These are phyloP conservation scores for Bombyx mandarina DNA, from an alignment of 1,140 invertebrate genomes.

Conservation along the genomic window DNA sequence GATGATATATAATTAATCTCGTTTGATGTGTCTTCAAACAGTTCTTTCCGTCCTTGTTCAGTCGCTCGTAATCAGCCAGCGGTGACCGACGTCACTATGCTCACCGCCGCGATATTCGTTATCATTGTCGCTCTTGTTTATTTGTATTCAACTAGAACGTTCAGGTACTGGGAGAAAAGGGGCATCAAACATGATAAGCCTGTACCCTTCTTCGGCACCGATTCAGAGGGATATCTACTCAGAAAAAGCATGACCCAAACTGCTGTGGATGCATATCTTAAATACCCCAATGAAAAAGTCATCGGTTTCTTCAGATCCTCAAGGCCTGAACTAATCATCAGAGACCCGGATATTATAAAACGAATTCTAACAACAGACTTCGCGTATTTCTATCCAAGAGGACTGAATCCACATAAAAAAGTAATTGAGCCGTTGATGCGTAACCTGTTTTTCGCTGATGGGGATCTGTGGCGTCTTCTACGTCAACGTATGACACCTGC, in stretches of 20 bases:
- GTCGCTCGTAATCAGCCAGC: too few species aligned
- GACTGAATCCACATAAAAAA: constrained; percentile 18
- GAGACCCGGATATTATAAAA: constrained; percentile 72
- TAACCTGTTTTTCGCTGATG: constrained; percentile 36
- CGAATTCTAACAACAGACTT: constrained; percentile 73
- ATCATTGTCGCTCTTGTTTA: constrained; percentile 10
- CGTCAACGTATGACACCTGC: constrained; percentile 72
- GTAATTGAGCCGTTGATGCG: constrained; percentile 45
- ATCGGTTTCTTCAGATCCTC: constrained; percentile 29
- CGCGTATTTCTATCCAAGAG: constrained; percentile 55
- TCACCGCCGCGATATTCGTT: not conserved
- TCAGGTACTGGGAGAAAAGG: constrained; percentile 26
- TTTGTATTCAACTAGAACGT: constrained; percentile 21
- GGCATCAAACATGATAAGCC: constrained; percentile 29
- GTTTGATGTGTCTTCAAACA: too few species aligned
- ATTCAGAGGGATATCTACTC: constrained; percentile 64
- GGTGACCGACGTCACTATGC: not conserved
- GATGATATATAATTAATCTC: too few species aligned
- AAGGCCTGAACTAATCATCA: constrained; percentile 64
- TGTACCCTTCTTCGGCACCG: constrained; percentile 22
- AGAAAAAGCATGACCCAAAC: constrained; percentile 36
- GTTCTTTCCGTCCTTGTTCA: too few species aligned
- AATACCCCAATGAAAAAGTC: constrained; percentile 27
- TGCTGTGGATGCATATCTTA: constrained; percentile 29
- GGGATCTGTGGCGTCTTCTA: constrained; percentile 68